These are phyloP conservation scores for Drosophila neutralis DNA, from an alignment of 2,888 invertebrate species.

Conservation along the genomic window DNA sequence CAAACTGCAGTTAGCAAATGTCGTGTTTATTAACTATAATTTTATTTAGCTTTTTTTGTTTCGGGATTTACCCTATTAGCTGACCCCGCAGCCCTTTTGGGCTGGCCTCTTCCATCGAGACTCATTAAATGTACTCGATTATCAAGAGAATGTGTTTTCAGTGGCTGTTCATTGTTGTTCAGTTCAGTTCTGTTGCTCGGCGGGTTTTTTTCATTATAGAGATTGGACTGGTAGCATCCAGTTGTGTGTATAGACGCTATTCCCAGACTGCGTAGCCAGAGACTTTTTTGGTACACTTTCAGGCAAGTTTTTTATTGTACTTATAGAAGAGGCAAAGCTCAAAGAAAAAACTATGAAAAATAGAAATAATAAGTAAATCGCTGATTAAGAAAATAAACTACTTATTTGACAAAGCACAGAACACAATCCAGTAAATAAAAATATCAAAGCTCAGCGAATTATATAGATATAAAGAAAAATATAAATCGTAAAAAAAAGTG, in stretches of 20 bases:
- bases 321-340: background rate
- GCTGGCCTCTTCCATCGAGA: constrained; percentile 1
- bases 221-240: constrained; percentile 2
- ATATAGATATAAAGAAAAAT: constrained; percentile 1
- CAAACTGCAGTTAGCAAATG: constrained; percentile 4
- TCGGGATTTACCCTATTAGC: constrained; percentile 18
- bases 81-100: constrained; percentile 3
- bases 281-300: background rate
- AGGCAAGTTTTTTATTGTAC: constrained; percentile 4
- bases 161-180: background rate
- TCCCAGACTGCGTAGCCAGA: constrained; percentile 25
- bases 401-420: constrained; percentile 2
- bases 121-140: constrained; percentile 36
- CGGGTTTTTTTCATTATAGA: background rate
- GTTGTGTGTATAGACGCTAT: constrained; percentile 39
- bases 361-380: constrained; percentile 1
- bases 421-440: background rate
- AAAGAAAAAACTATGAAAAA: background rate
- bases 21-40: constrained; percentile 33
- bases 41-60: constrained; percentile 23
- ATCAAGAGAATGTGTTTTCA: constrained; percentile 10
- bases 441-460: constrained; percentile 9
- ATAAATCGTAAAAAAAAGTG: background rate
- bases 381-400: constrained; percentile 17
- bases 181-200: background rate